Evolutionary conservation across 1,140 invertebrate species (phyloP).

Genomic region (Drosophila nebulosa): DNA sequence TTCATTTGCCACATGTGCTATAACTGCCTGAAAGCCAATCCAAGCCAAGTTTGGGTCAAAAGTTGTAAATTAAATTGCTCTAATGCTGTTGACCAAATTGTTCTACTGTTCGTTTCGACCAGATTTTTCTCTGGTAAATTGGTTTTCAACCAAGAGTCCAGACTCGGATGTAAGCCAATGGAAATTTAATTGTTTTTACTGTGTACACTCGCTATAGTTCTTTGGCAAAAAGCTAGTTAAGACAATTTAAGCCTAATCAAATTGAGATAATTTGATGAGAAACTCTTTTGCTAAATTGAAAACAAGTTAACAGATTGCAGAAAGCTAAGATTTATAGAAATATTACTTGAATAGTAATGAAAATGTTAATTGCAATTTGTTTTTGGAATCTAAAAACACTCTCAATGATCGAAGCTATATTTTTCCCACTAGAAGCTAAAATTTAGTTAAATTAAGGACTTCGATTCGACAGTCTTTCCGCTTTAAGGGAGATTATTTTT

Average conservation of each 20-base stretch:
- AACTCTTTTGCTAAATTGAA: neutral
- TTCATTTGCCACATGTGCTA: slow-evolving; percentile 63
- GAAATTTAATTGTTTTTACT: neutral
- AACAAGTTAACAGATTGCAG: too few species aligned
- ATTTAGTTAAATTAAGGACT: too few species aligned
- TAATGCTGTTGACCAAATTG: slow-evolving; percentile 53
- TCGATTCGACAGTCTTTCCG: too few species aligned
- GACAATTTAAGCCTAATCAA: neutral
- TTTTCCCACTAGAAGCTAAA: too few species aligned
- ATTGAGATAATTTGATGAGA: neutral
- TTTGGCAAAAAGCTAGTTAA: neutral
- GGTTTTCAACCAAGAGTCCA: neutral
- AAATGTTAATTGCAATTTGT: too few species aligned
- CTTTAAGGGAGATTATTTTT: too few species aligned
- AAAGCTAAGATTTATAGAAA: too few species aligned
- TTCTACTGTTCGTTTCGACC: neutral
- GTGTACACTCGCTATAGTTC: neutral
- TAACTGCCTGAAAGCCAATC: slow-evolving; percentile 25
- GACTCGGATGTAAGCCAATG: neutral
- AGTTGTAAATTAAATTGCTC: slow-evolving; percentile 66
- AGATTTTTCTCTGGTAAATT: neutral
- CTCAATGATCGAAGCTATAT: too few species aligned
- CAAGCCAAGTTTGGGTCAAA: slow-evolving; percentile 13
- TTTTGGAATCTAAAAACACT: too few species aligned
- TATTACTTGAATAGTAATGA: too few species aligned